Base-by-base conservation (phyloP, 2,888 invertebrate species). In the Mellilla xanthometata region DNA sequence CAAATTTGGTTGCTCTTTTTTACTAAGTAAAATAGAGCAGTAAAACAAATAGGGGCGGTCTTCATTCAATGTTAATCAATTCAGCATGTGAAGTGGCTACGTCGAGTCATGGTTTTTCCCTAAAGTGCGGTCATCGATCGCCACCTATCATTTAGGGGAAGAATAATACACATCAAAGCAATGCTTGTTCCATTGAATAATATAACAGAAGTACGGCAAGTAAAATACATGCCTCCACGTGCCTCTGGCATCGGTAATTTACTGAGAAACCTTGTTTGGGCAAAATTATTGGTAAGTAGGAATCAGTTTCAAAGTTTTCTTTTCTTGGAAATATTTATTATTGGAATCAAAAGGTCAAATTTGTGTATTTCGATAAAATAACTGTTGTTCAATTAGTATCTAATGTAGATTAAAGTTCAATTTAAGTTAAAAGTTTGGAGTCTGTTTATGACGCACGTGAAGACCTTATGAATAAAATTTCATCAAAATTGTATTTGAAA, bases 21-120 rank as follows among this genome's bases (percentile, higher is more conserved):
- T n/a, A n/a, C n/a, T n/a, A n/a, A n/a, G n/a, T n/a, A n/a, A 10
- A 11, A 6, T 8, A n/a, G 6, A 13, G 22, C 4, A 10, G 32
- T 12, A 19, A 22, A 27, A 33, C 11, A 23, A 34, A 9, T 10
- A 0, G 34, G 12, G n/a, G 12, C 10, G 11, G 15, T 27, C 7
- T 23, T 29, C 22, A 29, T 40, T 35, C 19, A 42, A 47, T 34
- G 19, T 36, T 36, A 31, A 49, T 44, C 11, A 34, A 44, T 47
- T 39, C 34, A 36, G 29, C 24, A 8, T 40, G 30, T 13, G 31
- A 27, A 46, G 45, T 34, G 39, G 29, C 2, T 33, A 53, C 55
- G 68, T 52, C 69, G 67, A 78, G 59, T 79, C 74, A 68, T 74
- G 82, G 84, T 75, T 76, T 84, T 83, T 72, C 78, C 84, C 81